Conservation (phyloP, 2,797 vertebrate species). For the Molossus molossus region DNA sequence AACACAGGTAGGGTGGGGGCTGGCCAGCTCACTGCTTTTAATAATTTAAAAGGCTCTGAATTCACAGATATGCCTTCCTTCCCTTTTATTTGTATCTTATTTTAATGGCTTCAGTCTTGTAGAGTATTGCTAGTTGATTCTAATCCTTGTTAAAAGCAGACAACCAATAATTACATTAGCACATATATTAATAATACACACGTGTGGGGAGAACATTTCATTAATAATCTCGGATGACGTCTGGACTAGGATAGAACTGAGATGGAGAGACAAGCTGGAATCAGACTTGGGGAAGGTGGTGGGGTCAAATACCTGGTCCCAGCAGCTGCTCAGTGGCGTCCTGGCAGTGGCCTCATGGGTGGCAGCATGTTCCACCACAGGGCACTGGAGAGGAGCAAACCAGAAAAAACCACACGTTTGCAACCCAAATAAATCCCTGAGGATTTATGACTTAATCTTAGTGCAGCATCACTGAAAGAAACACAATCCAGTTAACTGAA, state of each 20-base stretch:
- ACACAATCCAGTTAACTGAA: slow-evolving; percentile 83
- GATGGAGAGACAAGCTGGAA: background rate
- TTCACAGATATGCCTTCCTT: background rate
- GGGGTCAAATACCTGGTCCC: background rate
- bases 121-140: slow-evolving; percentile 16
- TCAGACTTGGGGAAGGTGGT: background rate
- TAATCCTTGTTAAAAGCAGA: slow-evolving; percentile 45
- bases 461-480: slow-evolving; percentile 71
- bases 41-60: slow-evolving; percentile 23
- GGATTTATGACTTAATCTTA: slow-evolving; percentile 83
- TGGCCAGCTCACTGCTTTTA: background rate
- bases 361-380: slow-evolving; percentile 21
- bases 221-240: background rate
- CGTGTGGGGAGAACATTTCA: background rate
- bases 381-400: slow-evolving; percentile 62
- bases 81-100: background rate
- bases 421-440: slow-evolving; percentile 79
- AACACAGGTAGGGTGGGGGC: background rate
- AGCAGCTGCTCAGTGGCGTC: slow-evolving; percentile 62
- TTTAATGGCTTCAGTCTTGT: background rate
- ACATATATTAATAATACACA: background rate
- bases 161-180: slow-evolving; percentile 19
- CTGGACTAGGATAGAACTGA: background rate
- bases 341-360: slow-evolving; percentile 31
- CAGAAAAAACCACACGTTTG: slow-evolving; percentile 68